These are phyloP conservation scores for Mantis religiosa DNA, from an alignment of 2,888 invertebrate genomes.

Conservation along the genomic window DNA sequence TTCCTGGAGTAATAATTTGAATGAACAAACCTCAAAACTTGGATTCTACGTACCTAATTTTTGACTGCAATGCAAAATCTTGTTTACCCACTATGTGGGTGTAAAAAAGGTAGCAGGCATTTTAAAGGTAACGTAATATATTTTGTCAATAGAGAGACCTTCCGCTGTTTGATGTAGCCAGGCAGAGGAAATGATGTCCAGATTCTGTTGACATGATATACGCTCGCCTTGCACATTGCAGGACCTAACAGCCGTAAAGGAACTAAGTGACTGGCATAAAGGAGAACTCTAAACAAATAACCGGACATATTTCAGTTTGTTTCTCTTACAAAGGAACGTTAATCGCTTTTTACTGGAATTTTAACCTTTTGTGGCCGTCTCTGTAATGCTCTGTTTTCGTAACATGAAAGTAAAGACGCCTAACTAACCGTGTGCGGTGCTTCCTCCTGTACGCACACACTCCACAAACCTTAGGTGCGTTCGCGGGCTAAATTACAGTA, in stretches of 20 bases:
- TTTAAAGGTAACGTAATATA: too few relatives aligned
- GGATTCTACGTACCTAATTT: too few relatives aligned
- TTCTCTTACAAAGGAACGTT: background rate
- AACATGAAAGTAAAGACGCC: background rate
- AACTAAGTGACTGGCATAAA: background rate
- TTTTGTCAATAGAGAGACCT: background rate
- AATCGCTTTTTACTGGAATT: background rate
- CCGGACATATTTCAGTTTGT: background rate
- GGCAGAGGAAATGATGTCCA: background rate
- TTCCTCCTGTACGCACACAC: background rate
- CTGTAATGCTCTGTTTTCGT: background rate
- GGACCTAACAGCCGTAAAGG: background rate
- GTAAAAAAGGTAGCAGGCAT: too few relatives aligned
- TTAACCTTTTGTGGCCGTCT: background rate
- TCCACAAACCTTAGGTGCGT: background rate
- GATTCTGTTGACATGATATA: background rate
- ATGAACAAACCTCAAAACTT: too few relatives aligned
- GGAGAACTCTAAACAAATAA: background rate
- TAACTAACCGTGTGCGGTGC: background rate
- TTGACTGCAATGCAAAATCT: too few relatives aligned
- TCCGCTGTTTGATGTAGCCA: background rate
- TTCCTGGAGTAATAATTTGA: too few relatives aligned
- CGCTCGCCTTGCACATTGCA: background rate
- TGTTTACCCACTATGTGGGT: too few relatives aligned
- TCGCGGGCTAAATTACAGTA: background rate